Evolutionary conservation across 2,113 vertebrate genomes (phyloP), one percentile per base, ranked within the genome.

Genomic region (Psittacus erithacus): DNA sequence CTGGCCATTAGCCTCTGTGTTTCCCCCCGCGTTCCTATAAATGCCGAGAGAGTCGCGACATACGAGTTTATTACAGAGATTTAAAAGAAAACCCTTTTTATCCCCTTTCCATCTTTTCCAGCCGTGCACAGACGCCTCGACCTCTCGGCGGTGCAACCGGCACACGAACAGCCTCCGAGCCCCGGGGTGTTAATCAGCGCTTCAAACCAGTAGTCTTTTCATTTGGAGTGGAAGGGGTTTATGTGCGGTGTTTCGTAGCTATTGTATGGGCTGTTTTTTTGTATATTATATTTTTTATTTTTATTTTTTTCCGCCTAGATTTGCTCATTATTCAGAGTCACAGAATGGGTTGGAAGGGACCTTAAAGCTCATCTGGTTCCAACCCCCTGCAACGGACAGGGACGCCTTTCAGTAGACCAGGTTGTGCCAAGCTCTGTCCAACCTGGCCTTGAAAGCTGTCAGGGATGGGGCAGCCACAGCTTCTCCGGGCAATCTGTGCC

Each of bases 21-120:
- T 33, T 11, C 55, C 3, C 11, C 17, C 31, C 11, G 19, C 9
- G 55, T 57, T 35, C n/a, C 22, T 25, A 7, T 35, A 60, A 60
- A 24, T 60, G 9, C 6, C 4, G 1, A n/a, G 9, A 24, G 57
- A 35, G 5, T 1, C 1, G 4, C 17, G 3, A 3, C 2, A 15
- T 2, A 0, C 17, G 18, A 57, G 12, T 14, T 13, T n/a, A 8
- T n/a, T 57, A 10, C 11, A 12, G 19, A 8, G 17, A 4, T 5
- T 9, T 2, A 25, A 6, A 13, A 6, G 20, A 10, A 5, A 39
- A 3, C 1, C 2, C 2, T 1, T 3, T 27, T 41, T 41, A 3
- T 8, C 3, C 2, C 16, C 4, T 1, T n/a, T 29, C 4, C 1
- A 9, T 39, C 24, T 29, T 13, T 13, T 80, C 19, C 41, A 29